Evolutionary conservation across 2,113 vertebrate species (phyloP).

Genomic region (Cyprinodon variegatus): DNA sequence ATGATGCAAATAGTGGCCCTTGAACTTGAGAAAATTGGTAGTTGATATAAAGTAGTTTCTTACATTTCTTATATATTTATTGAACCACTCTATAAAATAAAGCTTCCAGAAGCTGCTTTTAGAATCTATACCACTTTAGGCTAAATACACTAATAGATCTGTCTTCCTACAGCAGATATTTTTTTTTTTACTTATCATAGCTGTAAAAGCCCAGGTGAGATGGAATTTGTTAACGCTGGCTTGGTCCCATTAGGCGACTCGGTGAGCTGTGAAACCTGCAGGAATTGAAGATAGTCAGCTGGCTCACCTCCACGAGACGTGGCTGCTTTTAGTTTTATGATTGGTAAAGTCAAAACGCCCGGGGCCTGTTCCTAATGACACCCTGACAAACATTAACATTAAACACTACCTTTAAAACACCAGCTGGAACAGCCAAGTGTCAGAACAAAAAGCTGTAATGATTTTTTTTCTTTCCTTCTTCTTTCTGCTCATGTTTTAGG

Average conservation of each 20-base stretch:
- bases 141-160: not conserved
- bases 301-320: not conserved
- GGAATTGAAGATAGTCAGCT: not conserved
- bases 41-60: too few species aligned
- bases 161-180: not conserved
- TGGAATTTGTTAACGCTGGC: not conserved
- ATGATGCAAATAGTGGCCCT: too few species aligned
- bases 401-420: not conserved
- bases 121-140: too few species aligned
- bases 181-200: not conserved
- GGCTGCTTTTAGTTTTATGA: not conserved
- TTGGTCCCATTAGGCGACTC: constrained; percentile 6
- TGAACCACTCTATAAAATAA: not conserved
- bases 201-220: constrained; percentile 7
- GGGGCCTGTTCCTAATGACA: not conserved
- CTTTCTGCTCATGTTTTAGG: not conserved
- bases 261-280: constrained; percentile 1
- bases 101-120: not conserved
- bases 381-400: not conserved
- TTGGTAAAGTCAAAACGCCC: not conserved
- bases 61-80: too few species aligned
- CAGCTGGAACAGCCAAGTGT: not conserved
- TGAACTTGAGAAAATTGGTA: too few species aligned
- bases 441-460: not conserved
- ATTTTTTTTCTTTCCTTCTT: not conserved